Evolutionary conservation across 2,113 vertebrate genomes (phyloP).

Genomic region (Mohoua ochrocephala): DNA sequence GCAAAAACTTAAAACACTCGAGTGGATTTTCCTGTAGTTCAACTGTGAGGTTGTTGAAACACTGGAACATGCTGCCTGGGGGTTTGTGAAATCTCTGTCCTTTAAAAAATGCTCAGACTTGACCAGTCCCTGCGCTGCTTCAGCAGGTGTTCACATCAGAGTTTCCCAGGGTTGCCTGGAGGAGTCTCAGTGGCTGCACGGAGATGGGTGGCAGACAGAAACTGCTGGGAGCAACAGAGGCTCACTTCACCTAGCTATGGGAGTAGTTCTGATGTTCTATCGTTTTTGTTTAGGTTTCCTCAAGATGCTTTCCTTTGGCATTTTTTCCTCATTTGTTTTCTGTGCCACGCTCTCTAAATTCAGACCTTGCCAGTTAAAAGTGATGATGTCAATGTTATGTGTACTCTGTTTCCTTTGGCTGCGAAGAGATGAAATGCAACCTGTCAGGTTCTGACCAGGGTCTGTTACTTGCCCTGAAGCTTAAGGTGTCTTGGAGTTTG

Average conservation of each 20-base stretch:
- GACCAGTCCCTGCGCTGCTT: neutral
- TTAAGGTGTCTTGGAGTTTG: neutral
- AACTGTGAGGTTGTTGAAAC: no score
- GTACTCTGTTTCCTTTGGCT: neutral
- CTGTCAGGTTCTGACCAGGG: neutral
- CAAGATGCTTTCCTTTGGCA: neutral
- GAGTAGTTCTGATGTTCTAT: neutral
- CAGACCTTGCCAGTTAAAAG: neutral
- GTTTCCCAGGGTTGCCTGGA: neutral
- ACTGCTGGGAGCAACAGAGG: neutral
- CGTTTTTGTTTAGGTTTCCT: neutral
- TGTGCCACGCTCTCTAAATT: neutral
- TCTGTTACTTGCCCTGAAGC: neutral
- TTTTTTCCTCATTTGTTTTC: neutral
- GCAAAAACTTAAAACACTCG: neutral
- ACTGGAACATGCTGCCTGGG: neutral
- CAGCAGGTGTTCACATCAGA: neutral
- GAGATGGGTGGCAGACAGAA: neutral
- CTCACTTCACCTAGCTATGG: neutral
- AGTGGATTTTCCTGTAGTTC: neutral
- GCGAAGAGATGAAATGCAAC: neutral
- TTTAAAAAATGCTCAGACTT: neutral
- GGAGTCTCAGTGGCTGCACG: neutral
- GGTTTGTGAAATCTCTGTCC: neutral
- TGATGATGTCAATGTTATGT: fast-evolving